Base-by-base conservation (phyloP, 1,140 invertebrate species). In the Hydropsyche tenuis region DNA sequence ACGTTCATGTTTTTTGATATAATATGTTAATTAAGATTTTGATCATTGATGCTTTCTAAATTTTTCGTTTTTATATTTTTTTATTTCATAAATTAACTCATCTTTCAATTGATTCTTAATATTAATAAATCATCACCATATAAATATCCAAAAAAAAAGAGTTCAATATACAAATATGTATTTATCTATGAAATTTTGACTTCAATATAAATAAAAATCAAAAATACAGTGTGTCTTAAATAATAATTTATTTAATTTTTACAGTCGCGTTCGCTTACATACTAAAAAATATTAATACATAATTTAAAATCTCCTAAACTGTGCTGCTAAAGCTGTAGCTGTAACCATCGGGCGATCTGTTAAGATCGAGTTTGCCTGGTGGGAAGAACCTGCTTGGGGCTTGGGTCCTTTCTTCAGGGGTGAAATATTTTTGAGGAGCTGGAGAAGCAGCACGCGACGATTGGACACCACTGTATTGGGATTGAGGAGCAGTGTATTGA, bases 311-410 rank as follows among this genome's bases (percentile, higher is more conserved):
- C 20, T 62, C 43, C 30, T 77, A 77, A 72, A 73, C 65, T 69
- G 73, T 77, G 73, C 76, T 93, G 84, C 89, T 91, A 86, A 94
- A 94, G 56, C 88, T 90, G 82, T 93, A 94, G 76, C 91, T 91
- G 82, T 90, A 94, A 73, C 93, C 93, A 80, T 94, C 93, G 18
- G 92, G 93, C 48, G 91, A 93, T 81, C 93, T 87, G 86, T 93
- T 94, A 75, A 95, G 87, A 78, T 88, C 90, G 69, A 95, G 87
- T 81, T 94, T 94, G 71, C 93, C 93, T 1, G 93, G 92, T 20
- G 92, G 92, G 80, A 90, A 92, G 83, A 93, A 93, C 77, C 91
- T 87, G 73, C 88, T 87, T 0, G 92, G 89, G 12, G 89, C 84
- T 51, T 88, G 88, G 16, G 92, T 92, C 23, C 90, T 91, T 5